Base-by-base conservation (phyloP, 2,113 vertebrate species). In the Pluvianellus socialis region DNA sequence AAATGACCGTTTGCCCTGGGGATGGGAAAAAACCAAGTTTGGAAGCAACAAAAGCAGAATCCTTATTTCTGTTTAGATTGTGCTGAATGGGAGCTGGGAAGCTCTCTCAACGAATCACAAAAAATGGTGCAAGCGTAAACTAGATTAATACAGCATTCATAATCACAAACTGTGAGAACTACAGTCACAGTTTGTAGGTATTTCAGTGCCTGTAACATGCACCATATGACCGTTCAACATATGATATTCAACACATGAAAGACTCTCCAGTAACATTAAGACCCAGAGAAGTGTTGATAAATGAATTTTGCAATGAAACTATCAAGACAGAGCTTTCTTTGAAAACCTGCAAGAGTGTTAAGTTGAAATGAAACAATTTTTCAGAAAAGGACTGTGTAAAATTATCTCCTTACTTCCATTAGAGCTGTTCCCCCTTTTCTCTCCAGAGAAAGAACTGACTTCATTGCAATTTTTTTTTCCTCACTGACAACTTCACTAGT, bases 41-140 rank as follows among this genome's bases (percentile, higher is more conserved):
- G 30, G 63, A 93, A 88, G 63, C 35, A 92, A 92, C 65, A 89
- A 91, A 94, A 92, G 40, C 59, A 84, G 62, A 75, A 92, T 61
- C 15, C 44, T 27, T 72, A 30, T 40, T 90, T 76, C 49, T 89
- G 52, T 66, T 95, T 63, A 67, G 24, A 52, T 83, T 75, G 44
- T 61, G 44, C 24, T 73, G 40, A 79, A 10, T 50, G 68, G 13
- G 47, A 90, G 59, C 52, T 61, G 26, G 68, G 52, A 88, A 68
- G 40, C 6, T 74, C 62, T 71, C 59, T 40, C 76, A 85, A 42
- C 53, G 50, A 92, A 77, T 49, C 73, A 75, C 42, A 83, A 28
- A 88, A 79, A 88, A 63, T 50, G 22, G 44, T 67, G 32, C 59
- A 87, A 81, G 44, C 32, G 75, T 30, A 38, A 80, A n/a, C 27